Conservation (phyloP, 2,888 invertebrate species). For the Nomada fucata region DNA sequence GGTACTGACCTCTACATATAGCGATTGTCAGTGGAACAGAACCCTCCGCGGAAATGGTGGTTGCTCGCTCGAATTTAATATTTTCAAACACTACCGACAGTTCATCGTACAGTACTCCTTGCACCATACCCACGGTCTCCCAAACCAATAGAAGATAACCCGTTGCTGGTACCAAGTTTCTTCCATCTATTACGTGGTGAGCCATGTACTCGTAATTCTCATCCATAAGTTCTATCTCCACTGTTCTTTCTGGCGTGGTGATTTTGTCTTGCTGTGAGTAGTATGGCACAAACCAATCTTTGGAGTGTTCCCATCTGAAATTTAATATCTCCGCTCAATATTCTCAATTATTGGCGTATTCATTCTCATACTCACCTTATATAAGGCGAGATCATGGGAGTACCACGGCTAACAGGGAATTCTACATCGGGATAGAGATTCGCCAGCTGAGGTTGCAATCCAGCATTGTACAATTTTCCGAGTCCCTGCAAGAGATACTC, state of each 20-base stretch:
- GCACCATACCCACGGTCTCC: slow-evolving; percentile 91
- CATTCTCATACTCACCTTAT: slow-evolving; percentile 85
- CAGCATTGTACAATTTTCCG: slow-evolving; percentile 91
- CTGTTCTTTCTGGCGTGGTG: slow-evolving; percentile 87
- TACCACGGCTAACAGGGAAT: slow-evolving; percentile 94
- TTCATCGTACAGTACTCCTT: slow-evolving; percentile 88
- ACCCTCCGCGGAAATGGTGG: slow-evolving; percentile 85
- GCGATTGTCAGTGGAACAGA: slow-evolving; percentile 76
- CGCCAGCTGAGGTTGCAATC: slow-evolving; percentile 90
- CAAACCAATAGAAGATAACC: slow-evolving; percentile 91
- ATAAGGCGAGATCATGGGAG: slow-evolving; percentile 92
- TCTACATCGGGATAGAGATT: slow-evolving; percentile 90
- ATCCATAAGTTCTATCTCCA: slow-evolving; percentile 87
- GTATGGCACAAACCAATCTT: slow-evolving; percentile 90
- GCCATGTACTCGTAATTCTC: slow-evolving; percentile 90
- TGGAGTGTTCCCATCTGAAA: slow-evolving; percentile 93
- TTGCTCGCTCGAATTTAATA: slow-evolving; percentile 87
- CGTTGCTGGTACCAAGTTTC: slow-evolving; percentile 93
- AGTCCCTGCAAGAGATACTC: slow-evolving; percentile 87
- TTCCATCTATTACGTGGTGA: slow-evolving; percentile 94
- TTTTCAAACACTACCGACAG: slow-evolving; percentile 90
- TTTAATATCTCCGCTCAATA: background rate
- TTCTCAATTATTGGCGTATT: background rate
- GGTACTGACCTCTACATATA: slow-evolving; percentile 75
- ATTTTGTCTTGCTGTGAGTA: slow-evolving; percentile 89